Evolutionary conservation across 2,888 invertebrate species (phyloP).

Genomic region (Homarus gammarus): DNA sequence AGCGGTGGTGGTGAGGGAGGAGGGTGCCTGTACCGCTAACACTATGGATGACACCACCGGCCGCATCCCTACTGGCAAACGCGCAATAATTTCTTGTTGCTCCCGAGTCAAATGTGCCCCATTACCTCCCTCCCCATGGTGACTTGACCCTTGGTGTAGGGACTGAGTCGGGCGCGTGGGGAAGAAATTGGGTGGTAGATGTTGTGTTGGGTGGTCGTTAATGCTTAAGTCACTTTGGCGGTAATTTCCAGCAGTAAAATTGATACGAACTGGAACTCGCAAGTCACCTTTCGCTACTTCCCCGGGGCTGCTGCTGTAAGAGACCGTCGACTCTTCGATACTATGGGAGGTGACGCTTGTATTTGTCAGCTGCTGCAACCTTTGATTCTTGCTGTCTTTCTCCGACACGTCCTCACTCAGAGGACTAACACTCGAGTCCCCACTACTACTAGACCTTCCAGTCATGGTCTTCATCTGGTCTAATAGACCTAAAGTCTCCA

Average conservation of each 20-base stretch:
- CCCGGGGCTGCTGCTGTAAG: neutral
- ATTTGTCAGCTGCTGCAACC: neutral
- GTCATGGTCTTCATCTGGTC: neutral
- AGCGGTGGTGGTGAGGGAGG: neutral
- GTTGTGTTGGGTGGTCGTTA: neutral
- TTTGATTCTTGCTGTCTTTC: neutral
- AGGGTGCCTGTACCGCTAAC: conserved; percentile 30
- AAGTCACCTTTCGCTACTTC: neutral
- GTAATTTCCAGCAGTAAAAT: conserved; percentile 9
- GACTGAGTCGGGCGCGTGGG: neutral
- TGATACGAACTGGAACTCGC: neutral
- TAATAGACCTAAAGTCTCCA: neutral
- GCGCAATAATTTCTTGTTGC: conserved; percentile 32
- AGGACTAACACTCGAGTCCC: neutral
- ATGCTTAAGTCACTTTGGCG: neutral
- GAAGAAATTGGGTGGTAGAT: conserved; percentile 21
- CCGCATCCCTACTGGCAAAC: conserved; percentile 35
- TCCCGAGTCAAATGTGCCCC: conserved; percentile 6
- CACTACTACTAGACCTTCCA: neutral
- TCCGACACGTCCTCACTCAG: neutral
- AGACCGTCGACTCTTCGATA: neutral
- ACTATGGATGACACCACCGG: conserved; percentile 45
- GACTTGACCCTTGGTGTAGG: neutral
- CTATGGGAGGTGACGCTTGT: neutral
- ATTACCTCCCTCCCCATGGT: neutral